phyloP scores from a whole-genome alignment of 35 echinoderm and acorn worm genomes.

The Lytechinus pictus region DNA sequence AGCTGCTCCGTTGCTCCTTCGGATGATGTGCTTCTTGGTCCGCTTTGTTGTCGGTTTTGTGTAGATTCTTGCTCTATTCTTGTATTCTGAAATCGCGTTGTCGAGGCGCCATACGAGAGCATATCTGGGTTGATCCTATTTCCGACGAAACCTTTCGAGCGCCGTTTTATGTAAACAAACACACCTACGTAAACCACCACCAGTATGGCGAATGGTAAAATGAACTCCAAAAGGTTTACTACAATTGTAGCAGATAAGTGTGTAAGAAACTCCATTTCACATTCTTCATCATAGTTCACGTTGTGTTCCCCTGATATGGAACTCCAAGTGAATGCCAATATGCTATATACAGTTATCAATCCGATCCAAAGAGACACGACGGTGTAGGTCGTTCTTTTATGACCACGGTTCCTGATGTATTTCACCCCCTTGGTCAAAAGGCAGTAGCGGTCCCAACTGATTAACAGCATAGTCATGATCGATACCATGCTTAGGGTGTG shows the following conservation, averaged over 20 bases:
- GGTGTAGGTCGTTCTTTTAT: not conserved
- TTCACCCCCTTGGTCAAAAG: not conserved
- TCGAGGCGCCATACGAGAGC: not conserved
- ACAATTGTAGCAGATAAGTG: not conserved
- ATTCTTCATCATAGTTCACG: not conserved
- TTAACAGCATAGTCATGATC: not conserved
- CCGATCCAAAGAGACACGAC: not conserved
- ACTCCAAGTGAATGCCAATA: not conserved
- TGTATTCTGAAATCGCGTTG: not conserved
- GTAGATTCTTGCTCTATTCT: not conserved
- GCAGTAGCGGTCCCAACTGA: not conserved
- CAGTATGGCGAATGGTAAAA: not conserved
- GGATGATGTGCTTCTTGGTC: not conserved
- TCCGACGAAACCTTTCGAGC: not conserved
- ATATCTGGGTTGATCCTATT: not conserved
- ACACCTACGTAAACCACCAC: not conserved
- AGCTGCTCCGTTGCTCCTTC: not conserved
- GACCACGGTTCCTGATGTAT: not conserved
- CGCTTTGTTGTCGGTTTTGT: not conserved
- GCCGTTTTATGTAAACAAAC: not conserved
- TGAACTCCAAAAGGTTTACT: not conserved
- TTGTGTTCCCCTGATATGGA: not conserved
- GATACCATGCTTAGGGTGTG: conserved; percentile 33
- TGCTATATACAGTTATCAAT: not conserved
- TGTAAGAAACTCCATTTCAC: not conserved